Conservation (phyloP, 2,888 invertebrate genomes). For the Hyppa rectilinea region DNA sequence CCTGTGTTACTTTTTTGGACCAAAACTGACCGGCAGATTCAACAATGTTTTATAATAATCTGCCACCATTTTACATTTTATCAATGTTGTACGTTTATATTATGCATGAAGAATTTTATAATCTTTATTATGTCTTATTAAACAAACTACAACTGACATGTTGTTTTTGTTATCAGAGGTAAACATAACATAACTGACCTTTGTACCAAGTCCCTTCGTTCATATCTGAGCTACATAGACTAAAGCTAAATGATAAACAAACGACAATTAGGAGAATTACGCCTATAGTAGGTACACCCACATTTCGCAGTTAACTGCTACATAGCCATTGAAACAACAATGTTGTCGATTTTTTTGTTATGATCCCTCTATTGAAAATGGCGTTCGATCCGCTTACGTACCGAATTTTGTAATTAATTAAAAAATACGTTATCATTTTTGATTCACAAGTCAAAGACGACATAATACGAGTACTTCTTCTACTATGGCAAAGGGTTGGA, state of each 20-base stretch:
- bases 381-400: not conserved
- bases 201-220: constrained; percentile 1
- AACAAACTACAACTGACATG: constrained; percentile 28
- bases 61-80: constrained; percentile 52
- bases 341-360: not conserved
- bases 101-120: constrained; percentile 32
- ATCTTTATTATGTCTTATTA: constrained; percentile 29
- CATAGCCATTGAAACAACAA: not conserved
- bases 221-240: not conserved
- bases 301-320: too few relatives aligned
- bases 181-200: not conserved
- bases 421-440: not conserved
- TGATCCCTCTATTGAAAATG: not conserved
- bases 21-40: constrained; percentile 54
- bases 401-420: not conserved
- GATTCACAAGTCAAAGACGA: not conserved
- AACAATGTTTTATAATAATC: constrained; percentile 51
- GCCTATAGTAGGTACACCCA: too few relatives aligned
- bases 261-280: too few relatives aligned
- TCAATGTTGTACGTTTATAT: constrained; percentile 28
- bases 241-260: not conserved
- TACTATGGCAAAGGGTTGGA: not conserved
- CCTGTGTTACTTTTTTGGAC: constrained; percentile 2
- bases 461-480: not conserved
- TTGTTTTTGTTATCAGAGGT: constrained; percentile 26